These are phyloP conservation scores for Cepphus grylle DNA, from an alignment of 2,113 vertebrate species.

Conservation along the genomic window DNA sequence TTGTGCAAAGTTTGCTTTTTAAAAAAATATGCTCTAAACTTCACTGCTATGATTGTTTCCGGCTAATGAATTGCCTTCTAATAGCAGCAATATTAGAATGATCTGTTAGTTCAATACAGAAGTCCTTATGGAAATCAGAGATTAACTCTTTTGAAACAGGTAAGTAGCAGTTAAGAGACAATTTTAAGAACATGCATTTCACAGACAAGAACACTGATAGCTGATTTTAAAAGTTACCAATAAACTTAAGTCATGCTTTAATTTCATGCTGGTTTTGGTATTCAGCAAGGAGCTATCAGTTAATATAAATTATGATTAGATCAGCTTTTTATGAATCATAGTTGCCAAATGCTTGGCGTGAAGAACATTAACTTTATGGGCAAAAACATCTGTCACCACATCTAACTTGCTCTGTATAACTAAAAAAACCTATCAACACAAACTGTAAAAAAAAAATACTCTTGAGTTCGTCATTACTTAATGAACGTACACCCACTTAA, in stretches of 20 bases:
- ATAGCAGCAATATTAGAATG: neutral
- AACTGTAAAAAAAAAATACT: neutral
- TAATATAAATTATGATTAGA: neutral
- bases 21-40: neutral
- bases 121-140: neutral
- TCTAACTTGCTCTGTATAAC: neutral
- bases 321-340: neutral
- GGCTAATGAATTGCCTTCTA: neutral
- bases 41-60: neutral
- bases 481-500: neutral
- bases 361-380: neutral
- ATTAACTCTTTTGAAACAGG: neutral
- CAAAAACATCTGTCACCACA: neutral
- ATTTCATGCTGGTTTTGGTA: conserved; percentile 14
- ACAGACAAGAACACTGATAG: neutral
- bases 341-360: neutral
- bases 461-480: neutral
- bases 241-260: neutral
- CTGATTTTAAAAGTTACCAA: neutral
- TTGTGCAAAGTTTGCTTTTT: neutral
- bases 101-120: neutral
- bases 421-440: neutral
- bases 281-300: neutral
- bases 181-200: conserved; percentile 15
- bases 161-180: neutral